These are phyloP conservation scores for Carettochelys insculpta DNA, from an alignment of 2,113 vertebrate species.

Conservation along the genomic window DNA sequence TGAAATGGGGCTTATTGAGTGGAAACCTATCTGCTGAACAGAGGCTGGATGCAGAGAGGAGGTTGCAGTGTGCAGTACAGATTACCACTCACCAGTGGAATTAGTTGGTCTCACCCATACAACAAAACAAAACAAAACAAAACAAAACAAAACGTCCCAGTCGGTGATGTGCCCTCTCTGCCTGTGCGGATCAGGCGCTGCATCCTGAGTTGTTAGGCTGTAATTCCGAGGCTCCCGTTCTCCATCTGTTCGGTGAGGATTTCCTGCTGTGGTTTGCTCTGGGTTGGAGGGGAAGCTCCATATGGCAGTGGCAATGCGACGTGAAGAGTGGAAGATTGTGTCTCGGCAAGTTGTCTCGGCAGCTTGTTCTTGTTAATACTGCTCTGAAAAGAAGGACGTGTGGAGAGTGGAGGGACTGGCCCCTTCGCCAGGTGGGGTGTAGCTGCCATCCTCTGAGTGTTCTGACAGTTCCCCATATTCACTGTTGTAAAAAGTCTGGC, in stretches of 20 bases:
- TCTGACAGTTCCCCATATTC: constrained; percentile 92
- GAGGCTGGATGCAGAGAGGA: constrained; percentile 58
- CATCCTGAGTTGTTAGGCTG: constrained; percentile 1
- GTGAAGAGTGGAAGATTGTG: background rate
- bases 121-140: constrained; percentile 1
- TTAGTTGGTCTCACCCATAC: constrained; percentile 33
- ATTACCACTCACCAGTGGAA: constrained; percentile 2
- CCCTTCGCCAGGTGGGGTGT: constrained; percentile 57
- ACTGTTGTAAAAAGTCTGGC: constrained; percentile 96
- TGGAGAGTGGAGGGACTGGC: constrained; percentile 59
- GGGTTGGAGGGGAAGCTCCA: constrained; percentile 49
- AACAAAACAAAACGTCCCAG: background rate
- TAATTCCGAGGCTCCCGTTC: background rate
- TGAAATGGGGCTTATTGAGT: constrained; percentile 70
- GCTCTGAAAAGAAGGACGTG: constrained; percentile 70
- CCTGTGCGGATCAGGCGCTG: background rate
- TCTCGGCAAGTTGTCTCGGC: background rate
- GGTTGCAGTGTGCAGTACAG: constrained; percentile 33
- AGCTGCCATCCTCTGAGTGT: constrained; percentile 68
- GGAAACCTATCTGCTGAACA: constrained; percentile 55
- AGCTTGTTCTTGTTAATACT: constrained; percentile 48
- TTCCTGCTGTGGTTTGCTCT: background rate
- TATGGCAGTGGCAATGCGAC: background rate
- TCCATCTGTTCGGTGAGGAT: accelerated
- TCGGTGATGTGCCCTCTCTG: constrained; percentile 7